Evolutionary conservation across 2,113 vertebrate genomes (phyloP), one percentile per base, ranked within the genome.

Genomic region (Uria lomvia): DNA sequence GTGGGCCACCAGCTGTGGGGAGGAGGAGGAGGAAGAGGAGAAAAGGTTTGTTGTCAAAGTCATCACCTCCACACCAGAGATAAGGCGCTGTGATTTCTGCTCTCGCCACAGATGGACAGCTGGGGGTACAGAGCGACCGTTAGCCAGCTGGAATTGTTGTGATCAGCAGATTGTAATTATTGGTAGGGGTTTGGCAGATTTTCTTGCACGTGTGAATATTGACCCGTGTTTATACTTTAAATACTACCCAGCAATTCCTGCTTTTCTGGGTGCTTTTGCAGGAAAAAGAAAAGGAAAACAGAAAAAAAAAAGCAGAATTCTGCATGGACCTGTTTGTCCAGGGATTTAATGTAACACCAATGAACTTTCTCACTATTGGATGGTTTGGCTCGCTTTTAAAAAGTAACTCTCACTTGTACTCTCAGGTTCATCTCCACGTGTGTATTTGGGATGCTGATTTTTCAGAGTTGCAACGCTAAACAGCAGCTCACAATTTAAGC

Each of bases 311-410:
- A 6, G 29, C 16, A 19, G 53, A 71, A 16, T 6, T 38, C 4
- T 1, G 0, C 2, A 1, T 2, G 11, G 12, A 22, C 38, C 42
- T 30, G 50, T 2, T 4, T 36, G 53, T 26, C 53, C 62, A 8
- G 30, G 52, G 15, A 21, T 66, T 71, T 50, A 15, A 17, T 13
- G 0, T 6, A 9, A 11, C 8, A 14, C 58, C 52, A 6, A 2
- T 18, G n/a, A 52, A 36, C 17, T 58, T 76, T 21, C 36, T 32
- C 23, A 32, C 26, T 15, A 1, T 8, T 8, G 29, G 23, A 14
- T 60, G 23, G 6, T 42, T 70, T 56, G n/a, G 4, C 36, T 76
- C 13, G 1, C 52, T 58, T 3, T 21, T 49, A 45, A 38, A 36
- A 82, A 53, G 6, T 4, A 42, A 12, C 27, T 68, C 24, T 23